These are phyloP conservation scores for Asarcornis scutulata DNA, from an alignment of 2,113 vertebrate genomes.

Conservation along the genomic window DNA sequence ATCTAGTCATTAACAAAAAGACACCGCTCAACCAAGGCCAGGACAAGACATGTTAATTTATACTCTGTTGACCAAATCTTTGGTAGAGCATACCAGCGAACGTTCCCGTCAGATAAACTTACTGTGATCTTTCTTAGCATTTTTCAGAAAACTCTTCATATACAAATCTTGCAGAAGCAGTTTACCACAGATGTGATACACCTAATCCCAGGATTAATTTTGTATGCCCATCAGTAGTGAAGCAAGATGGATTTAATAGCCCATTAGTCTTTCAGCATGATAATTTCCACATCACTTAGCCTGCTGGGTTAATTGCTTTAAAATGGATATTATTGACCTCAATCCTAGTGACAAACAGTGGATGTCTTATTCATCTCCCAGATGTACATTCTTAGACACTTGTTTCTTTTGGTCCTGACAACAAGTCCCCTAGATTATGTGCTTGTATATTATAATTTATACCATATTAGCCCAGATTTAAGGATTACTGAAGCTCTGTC, in stretches of 20 bases:
- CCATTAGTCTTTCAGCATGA: conserved; percentile 43
- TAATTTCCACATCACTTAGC: conserved; percentile 53
- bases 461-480: conserved; percentile 12
- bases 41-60: not conserved
- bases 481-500: not conserved
- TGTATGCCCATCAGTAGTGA: conserved; percentile 16
- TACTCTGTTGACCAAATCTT: not conserved
- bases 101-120: not conserved
- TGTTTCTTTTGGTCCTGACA: conserved; percentile 39
- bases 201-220: conserved; percentile 56
- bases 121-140: not conserved
- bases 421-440: conserved; percentile 31
- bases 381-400: conserved; percentile 51
- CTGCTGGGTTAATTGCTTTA: conserved; percentile 64
- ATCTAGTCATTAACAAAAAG: not conserved
- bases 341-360: conserved; percentile 47
- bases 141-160: not conserved
- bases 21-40: not conserved
- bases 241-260: conserved; percentile 42
- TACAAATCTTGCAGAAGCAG: not conserved
- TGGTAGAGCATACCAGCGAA: not conserved
- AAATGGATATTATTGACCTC: conserved; percentile 67
- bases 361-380: conserved; percentile 44
- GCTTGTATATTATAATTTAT: conserved; percentile 47
- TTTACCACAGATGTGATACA: not conserved